Percentiles rank a stretch among this genome's conserved stretches.
These are phyloP conservation scores for Dendrolimus kikuchii DNA, from an alignment of 1,140 invertebrate genomes.

Conservation along the genomic window DNA sequence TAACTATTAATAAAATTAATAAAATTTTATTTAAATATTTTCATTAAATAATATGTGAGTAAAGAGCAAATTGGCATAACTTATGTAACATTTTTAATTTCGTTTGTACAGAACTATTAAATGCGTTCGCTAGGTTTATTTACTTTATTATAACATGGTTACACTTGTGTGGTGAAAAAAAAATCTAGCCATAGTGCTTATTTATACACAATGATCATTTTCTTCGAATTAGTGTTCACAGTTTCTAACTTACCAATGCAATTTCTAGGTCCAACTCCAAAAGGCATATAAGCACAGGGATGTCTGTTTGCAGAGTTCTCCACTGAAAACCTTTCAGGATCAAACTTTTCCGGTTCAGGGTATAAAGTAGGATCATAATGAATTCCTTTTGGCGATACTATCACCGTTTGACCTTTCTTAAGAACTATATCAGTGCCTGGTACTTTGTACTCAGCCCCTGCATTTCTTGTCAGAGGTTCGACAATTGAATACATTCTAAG, in stretches of 20 bases:
- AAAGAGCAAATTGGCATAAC: too few relatives aligned
- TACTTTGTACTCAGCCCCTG: conserved; percentile 68
- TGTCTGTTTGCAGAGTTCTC: conserved; percentile 7
- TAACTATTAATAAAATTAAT: too few relatives aligned
- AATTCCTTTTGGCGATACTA: conserved; percentile 10
- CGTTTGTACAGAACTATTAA: too few relatives aligned
- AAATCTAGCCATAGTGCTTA: too few relatives aligned
- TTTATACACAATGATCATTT: too few relatives aligned
- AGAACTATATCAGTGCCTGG: conserved; percentile 59
- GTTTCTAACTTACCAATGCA: conserved; percentile 6
- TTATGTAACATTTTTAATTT: too few relatives aligned
- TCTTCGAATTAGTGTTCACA: too few relatives aligned
- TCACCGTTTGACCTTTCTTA: conserved; percentile 37
- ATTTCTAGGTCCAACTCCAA: conserved; percentile 8
- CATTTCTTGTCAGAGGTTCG: conserved; percentile 62
- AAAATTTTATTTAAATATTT: too few relatives aligned
- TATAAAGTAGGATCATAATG: conserved; percentile 18
- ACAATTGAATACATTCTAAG: conserved; percentile 74
- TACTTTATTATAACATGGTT: too few relatives aligned
- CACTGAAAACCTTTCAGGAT: conserved; percentile 7
- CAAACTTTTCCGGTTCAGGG: conserved; percentile 6
- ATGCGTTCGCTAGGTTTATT: too few relatives aligned
- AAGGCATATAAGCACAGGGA: conserved; percentile 10
- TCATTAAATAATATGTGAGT: too few relatives aligned
- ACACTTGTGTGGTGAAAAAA: too few relatives aligned